Percentiles rank a stretch among this genome's conserved stretches.
Evolutionary conservation across 2,888 invertebrate species (phyloP).

Genomic region (Caradrina clavipalpis): DNA sequence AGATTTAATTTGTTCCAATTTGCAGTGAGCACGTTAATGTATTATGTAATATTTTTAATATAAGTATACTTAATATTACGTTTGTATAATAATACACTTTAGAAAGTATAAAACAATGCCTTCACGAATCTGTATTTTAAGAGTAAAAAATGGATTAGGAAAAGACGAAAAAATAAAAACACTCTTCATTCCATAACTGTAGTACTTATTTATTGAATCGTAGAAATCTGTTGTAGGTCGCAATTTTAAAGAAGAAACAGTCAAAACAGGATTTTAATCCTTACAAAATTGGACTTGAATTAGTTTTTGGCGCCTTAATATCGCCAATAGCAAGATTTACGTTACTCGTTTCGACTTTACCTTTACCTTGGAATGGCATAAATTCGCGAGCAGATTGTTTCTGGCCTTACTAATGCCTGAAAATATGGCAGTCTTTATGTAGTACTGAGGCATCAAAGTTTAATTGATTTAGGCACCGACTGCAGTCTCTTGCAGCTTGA

Average conservation of each 20-base stretch:
- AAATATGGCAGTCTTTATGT: not conserved
- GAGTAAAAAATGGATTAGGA: conserved; percentile 39
- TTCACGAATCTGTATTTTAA: conserved; percentile 48
- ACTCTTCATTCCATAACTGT: conserved; percentile 58
- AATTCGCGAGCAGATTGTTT: no score
- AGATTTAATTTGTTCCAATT: conserved; percentile 23
- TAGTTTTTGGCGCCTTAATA: not conserved
- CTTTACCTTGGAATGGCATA: no score
- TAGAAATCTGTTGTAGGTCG: not conserved
- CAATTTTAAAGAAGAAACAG: not conserved
- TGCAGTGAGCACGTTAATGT: conserved; percentile 27
- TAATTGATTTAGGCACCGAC: not conserved
- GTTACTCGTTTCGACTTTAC: not conserved
- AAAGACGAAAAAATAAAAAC: conserved; percentile 57
- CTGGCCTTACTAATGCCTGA: no score
- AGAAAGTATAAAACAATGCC: conserved; percentile 28
- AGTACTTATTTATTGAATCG: conserved; percentile 10
- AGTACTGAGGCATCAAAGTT: no score
- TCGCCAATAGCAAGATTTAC: not conserved
- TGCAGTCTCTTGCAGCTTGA: not conserved
- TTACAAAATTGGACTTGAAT: not conserved
- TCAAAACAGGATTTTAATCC: not conserved
- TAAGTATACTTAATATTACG: conserved; percentile 5
- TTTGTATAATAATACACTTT: conserved; percentile 26
- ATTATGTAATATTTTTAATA: conserved; percentile 5